Base-by-base conservation (phyloP, 1,140 invertebrate genomes). In the Plodia interpunctella region DNA sequence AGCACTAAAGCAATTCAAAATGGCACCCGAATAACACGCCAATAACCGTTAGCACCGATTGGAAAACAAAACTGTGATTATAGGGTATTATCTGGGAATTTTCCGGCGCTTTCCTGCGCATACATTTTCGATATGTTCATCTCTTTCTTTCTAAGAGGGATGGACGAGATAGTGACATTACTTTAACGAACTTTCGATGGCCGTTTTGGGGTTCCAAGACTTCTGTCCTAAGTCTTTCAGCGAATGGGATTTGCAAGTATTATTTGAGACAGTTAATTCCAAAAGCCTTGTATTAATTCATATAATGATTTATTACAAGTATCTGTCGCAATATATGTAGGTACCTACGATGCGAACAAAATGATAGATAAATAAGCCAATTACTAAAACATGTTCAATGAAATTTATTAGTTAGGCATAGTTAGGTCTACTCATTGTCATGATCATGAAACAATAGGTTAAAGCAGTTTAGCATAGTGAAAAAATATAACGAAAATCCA, bases 21-120 rank as follows among this genome's bases (percentile, higher is more conserved):
- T 83, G 78, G 85, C 78, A 69, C 74, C 80, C 80, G 79, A 89
- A 90, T 88, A 89, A 89, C 88, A 90, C 79, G 86, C 87, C 88
- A 90, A 90, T 90, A 90, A 90, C 88, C 88, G 90, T 90, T 90
- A 88, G 80, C 78, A 81, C 79, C 87, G 88, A 90, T 90, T 90
- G 90, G 90, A 90, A 90, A 90, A 90, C 90, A 90, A 90, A 90
- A 90, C 81, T 90, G 87, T 90, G 90, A 90, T 90, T 90, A 90
- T 85, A 78, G 68, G 83, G 83, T 72, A 87, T 87, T 87, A 89
- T 84, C 79, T 74, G 57, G 18, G 49, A 49, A 20, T 72, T 55
- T 58, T 62, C 63, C 44, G 55, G 81, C 80, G 57, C 74, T 71
- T 63, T 86, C 60, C 57, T 49, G 50, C 72, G 38, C 63, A 44